Base-by-base conservation (phyloP, 1,140 invertebrate genomes). In the Drosophila bocki region DNA sequence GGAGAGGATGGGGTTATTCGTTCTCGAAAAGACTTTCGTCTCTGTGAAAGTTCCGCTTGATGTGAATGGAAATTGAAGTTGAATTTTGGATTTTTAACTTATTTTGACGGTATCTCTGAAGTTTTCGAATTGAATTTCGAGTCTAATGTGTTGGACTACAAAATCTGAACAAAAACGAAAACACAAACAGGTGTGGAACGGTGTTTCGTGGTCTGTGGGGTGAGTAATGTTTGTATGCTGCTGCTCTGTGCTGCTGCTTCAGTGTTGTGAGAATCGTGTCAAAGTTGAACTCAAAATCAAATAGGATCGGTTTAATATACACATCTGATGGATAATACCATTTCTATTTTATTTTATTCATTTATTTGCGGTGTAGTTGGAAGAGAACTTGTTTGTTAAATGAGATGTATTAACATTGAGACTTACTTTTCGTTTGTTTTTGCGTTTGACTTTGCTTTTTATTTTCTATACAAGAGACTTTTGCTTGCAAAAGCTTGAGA, bases 341-440 rank as follows among this genome's bases (percentile, higher is more conserved):
- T 37, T 15, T 9, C 8, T 39, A 56, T 37, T 26, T 35, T 11
- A 45, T 54, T 47, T 64, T 15, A 33, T 33, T 29, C 32, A 41
- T 54, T 35, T 19, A 19, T 61, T 35, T 58, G 17, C 60, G 26
- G 35, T 63, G 37, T 60, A 32, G 50, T 63, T 61, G 7, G 39
- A 58, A 63, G 33, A 75, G 32, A 53, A 33, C 44, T 59, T 51
- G 47, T 63, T 63, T 75, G 59, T 60, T 65, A 79, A 70, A 82
- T 67, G 57, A 70, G 51, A 74, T 86, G 82, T 64, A 61, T 82
- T 79, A 79, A 88, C 81, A 91, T 90, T 86, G 61, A 82, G 70
- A 90, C 85, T 90, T 90, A 90, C 85, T 90, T 90, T 90, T 88
- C 75, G 74, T 81, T 84, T 90, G 65, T 83, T 80, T 84, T 87